Conservation (phyloP, 2,888 invertebrate species). For the Microchrysa polita region DNA sequence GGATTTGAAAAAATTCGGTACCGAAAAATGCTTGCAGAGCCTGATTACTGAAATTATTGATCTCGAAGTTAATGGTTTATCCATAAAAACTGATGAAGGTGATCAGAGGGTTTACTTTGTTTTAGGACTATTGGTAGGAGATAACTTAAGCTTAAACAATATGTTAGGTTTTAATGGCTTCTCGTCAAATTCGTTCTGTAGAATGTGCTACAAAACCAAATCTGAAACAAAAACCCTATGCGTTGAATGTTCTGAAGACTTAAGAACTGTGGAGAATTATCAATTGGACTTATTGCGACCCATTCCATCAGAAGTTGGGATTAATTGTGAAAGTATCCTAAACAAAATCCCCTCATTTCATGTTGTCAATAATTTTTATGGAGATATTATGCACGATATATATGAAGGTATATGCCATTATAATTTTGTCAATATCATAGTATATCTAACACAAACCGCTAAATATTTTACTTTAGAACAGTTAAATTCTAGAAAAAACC, state of each 20-base stretch:
- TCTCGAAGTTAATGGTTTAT: constrained; percentile 52
- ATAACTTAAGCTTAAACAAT: constrained; percentile 45
- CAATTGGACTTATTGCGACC: constrained; percentile 47
- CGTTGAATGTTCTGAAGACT: constrained; percentile 47
- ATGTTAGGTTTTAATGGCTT: constrained; percentile 51
- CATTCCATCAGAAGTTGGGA: constrained; percentile 49
- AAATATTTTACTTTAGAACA: constrained; percentile 52
- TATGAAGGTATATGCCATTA: constrained; percentile 52
- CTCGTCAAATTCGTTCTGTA: constrained; percentile 53
- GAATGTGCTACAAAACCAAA: constrained; percentile 33
- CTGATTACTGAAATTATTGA: constrained; percentile 52
- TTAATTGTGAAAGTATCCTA: constrained; percentile 49
- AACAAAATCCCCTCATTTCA: constrained; percentile 53
- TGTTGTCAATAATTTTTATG: constrained; percentile 51
- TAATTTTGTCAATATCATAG: constrained; percentile 51
- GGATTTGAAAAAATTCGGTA: constrained; percentile 54
- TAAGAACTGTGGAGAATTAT: constrained; percentile 52
- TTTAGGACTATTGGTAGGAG: constrained; percentile 49
- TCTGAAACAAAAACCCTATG: constrained; percentile 48
- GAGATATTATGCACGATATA: constrained; percentile 53
- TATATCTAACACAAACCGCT: constrained; percentile 48
- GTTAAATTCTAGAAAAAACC: constrained; percentile 52
- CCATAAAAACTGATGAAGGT: constrained; percentile 45
- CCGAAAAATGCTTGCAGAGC: constrained; percentile 52
- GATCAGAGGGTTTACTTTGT: constrained; percentile 45